Percentiles rank a stretch among this genome's conserved stretches.
Evolutionary conservation across 2,888 invertebrate genomes (phyloP).

Genomic region (Ctenicera cuprea): DNA sequence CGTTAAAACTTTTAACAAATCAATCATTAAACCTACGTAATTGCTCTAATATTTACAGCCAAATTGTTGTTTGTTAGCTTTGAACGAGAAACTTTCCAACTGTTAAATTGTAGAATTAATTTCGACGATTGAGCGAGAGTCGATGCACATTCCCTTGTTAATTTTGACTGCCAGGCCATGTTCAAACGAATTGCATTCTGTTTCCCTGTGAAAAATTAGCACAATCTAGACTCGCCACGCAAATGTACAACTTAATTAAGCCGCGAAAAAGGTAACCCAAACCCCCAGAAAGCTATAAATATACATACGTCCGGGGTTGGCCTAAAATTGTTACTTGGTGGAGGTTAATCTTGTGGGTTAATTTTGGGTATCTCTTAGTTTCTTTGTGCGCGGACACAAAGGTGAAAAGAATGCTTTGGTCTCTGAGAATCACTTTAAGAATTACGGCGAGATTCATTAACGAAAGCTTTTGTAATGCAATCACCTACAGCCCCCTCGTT

Average conservation of each 20-base stretch:
- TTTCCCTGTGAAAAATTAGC: constrained; percentile 7
- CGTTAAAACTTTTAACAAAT: constrained; percentile 5
- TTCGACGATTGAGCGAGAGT: not conserved
- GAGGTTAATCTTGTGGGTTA: constrained; percentile 11
- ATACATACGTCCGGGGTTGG: not conserved
- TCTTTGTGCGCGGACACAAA: constrained; percentile 9
- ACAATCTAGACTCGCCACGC: not conserved
- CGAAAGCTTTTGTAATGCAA: constrained; percentile 3
- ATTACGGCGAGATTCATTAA: constrained; percentile 4
- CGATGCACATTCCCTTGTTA: too few species aligned
- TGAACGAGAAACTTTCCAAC: not conserved
- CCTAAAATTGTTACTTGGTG: constrained; percentile 2
- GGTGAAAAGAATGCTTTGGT: constrained; percentile 1
- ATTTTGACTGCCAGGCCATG: not conserved
- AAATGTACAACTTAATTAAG: constrained; percentile 12
- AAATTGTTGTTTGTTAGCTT: constrained; percentile 10
- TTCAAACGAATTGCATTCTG: not conserved
- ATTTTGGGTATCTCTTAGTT: constrained; percentile 14
- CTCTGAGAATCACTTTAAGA: not conserved
- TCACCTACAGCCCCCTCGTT: constrained; percentile 1
- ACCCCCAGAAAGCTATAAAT: not conserved
- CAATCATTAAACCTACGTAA: constrained; percentile 2
- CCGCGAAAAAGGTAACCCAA: constrained; percentile 1
- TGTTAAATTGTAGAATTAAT: not conserved
- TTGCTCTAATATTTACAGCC: not conserved